phyloP scores from a whole-genome alignment of 2,888 invertebrate species.

The Calameuta filiformis region DNA sequence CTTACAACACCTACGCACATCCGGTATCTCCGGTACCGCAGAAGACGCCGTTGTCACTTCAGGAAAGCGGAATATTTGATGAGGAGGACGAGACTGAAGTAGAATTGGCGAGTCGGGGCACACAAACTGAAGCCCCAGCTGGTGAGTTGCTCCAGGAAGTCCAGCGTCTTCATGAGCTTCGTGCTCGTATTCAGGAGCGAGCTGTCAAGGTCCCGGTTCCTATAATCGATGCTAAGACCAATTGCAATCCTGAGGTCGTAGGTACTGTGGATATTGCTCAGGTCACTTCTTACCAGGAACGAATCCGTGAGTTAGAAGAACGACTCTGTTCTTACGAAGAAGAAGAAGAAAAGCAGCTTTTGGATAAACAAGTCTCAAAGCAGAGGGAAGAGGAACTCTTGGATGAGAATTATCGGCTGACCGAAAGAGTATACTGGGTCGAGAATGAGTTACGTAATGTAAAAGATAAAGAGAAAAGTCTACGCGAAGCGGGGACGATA shows the following conservation, averaged over 20 bases:
- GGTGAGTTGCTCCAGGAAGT: slow-evolving; percentile 57
- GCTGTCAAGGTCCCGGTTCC: slow-evolving; percentile 44
- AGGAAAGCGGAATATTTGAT: slow-evolving; percentile 82
- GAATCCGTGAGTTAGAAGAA: slow-evolving; percentile 49
- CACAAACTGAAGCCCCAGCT: slow-evolving; percentile 54
- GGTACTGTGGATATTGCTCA: slow-evolving; percentile 23
- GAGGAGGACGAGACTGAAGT: slow-evolving; percentile 62
- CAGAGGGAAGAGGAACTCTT: slow-evolving; percentile 51
- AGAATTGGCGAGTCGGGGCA: slow-evolving; percentile 47
- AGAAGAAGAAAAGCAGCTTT: slow-evolving; percentile 30
- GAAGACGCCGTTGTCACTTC: slow-evolving; percentile 65
- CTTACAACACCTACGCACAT: slow-evolving; percentile 44
- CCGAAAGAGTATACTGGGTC: slow-evolving; percentile 46
- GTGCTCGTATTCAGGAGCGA: slow-evolving; percentile 54
- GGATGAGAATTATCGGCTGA: slow-evolving; percentile 51
- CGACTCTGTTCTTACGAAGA: slow-evolving; percentile 37
- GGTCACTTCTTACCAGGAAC: slow-evolving; percentile 37
- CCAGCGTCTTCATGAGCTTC: slow-evolving; percentile 54
- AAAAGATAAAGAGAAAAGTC: slow-evolving; percentile 11
- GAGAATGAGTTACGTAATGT: slow-evolving; percentile 43
- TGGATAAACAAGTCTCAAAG: slow-evolving; percentile 39
- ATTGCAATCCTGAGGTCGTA: slow-evolving; percentile 23
- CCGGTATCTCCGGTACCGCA: slow-evolving; percentile 43
- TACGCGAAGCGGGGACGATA: slow-evolving; percentile 14
- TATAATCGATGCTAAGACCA: slow-evolving; percentile 28